These are phyloP conservation scores for Tragelaphus strepsiceros DNA, from an alignment of 2,113 vertebrate genomes.

Conservation along the genomic window DNA sequence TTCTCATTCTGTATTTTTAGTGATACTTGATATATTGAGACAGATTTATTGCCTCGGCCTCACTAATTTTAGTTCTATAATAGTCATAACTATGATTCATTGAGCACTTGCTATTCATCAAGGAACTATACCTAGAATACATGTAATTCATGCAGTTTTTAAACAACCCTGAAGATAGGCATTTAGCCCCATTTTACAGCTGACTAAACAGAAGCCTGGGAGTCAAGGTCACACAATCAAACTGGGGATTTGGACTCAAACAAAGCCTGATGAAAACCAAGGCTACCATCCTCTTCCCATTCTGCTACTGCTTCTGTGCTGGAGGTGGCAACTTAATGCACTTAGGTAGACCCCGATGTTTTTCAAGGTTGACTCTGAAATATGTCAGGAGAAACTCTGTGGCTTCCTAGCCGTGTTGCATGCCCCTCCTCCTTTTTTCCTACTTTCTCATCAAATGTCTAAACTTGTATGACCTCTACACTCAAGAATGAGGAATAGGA, in stretches of 20 bases:
- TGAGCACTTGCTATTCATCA: not conserved
- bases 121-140: not conserved
- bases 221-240: not conserved
- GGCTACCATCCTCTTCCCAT: accelerated
- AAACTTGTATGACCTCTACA: not conserved
- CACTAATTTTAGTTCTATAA: not conserved
- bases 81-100: not conserved
- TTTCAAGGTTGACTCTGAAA: not conserved
- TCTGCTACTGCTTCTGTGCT: not conserved
- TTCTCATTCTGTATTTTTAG: not conserved
- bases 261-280: not conserved
- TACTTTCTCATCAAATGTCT: not conserved
- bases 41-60: not conserved
- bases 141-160: not conserved
- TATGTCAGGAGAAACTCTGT: not conserved
- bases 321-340: accelerated
- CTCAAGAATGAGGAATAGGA: not conserved
- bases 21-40: not conserved
- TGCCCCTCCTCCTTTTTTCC: not conserved
- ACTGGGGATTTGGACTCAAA: not conserved
- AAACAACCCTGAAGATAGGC: not conserved
- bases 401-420: not conserved
- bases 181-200: not conserved
- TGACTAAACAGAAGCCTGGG: not conserved
- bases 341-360: accelerated